A percentile compares a stretch with the other conserved stretches of the same genome.
These are phyloP conservation scores for Keiferia lycopersicella DNA, from an alignment of 2,888 invertebrate species.

Conservation along the genomic window DNA sequence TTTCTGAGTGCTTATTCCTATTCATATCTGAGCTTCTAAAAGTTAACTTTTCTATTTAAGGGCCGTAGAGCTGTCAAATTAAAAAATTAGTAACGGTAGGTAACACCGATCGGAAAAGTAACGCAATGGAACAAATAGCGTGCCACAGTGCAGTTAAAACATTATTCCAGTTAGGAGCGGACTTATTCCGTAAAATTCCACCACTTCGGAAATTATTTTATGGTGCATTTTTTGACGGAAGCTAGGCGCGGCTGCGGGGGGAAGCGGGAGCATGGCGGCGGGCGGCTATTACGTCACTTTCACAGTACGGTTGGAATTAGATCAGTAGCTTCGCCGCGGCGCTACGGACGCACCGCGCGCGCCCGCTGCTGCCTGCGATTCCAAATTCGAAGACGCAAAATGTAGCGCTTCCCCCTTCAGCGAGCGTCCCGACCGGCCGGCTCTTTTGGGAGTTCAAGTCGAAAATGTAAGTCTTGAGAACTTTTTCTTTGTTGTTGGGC, in stretches of 20 bases:
- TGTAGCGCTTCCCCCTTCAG: conserved; percentile 40
- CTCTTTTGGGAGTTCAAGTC: conserved; percentile 40
- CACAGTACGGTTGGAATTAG: conserved; percentile 73
- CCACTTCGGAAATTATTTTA: conserved; percentile 62
- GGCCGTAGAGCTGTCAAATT: not conserved
- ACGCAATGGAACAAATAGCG: conserved; percentile 37
- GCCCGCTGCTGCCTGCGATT: conserved; percentile 37
- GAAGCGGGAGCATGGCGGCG: conserved; percentile 66
- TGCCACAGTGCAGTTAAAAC: conserved; percentile 35
- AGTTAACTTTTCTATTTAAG: not conserved
- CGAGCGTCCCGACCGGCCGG: conserved; percentile 24
- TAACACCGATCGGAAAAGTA: conserved; percentile 12
- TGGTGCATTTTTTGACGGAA: conserved; percentile 69
- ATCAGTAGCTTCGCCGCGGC: conserved; percentile 67
- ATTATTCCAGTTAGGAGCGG: no score
- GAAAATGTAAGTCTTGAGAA: conserved; percentile 53
- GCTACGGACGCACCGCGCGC: conserved; percentile 46
- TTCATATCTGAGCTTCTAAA: no score
- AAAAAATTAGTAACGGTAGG: not conserved
- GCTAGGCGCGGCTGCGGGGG: conserved; percentile 58
- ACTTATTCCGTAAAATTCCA: conserved; percentile 48
- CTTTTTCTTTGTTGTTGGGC: not conserved
- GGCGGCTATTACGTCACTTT: conserved; percentile 72
- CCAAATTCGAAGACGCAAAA: conserved; percentile 46
- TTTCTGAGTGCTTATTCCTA: no score